Base-by-base conservation (phyloP, 2,113 vertebrate genomes). In the Ailurus styani region DNA sequence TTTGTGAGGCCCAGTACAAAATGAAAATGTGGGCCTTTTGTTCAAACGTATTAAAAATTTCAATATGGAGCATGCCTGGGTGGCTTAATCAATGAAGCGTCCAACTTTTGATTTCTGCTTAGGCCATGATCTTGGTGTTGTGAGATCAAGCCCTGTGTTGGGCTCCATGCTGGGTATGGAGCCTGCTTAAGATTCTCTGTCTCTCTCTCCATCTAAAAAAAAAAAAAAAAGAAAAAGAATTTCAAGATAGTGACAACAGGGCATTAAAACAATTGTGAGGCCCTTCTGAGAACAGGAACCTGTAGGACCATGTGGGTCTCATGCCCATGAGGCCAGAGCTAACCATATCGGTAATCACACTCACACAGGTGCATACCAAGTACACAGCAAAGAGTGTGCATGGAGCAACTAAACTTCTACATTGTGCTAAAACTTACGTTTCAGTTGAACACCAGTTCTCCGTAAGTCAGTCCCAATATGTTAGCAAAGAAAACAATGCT, bases 301-400 rank as follows among this genome's bases (percentile, higher is more conserved):
- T n/a, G 0, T 18, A 10, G 14, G 55, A 52, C 5, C 21, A 4
- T 4, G 1, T 3, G 15, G 37, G 14, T 5, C 14, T 0, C 29
- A 13, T 5, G 5, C 2, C 12, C n/a, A 7, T 2, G 62, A 7
- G 34, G 12, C 7, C 17, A 2, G 20, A 20, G 40, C 3, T 6
- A 45, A 15, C 3, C 2, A 7, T 14, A 0, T 40, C 4, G 3
- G 21, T 55, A 20, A 13, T 21, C 34, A 18, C 7, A 23, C 7
- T 13, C n/a, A 34, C 40, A 34, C 1, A 0, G 3, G 12, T 0
- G 7, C 9, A 6, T 40, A 14, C 45, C 52, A 37, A 7, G 10
- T 31, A 6, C 42, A 17, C 9, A 60, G 27, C n/a, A 31, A 54
- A 94, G 29, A 70, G 9, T 3, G 29, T 1, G 11, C 40, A 1